Percentiles rank a stretch among this genome's conserved stretches.
phyloP scores from a whole-genome alignment of 2,113 vertebrate species.

The Oreochromis niloticus region DNA sequence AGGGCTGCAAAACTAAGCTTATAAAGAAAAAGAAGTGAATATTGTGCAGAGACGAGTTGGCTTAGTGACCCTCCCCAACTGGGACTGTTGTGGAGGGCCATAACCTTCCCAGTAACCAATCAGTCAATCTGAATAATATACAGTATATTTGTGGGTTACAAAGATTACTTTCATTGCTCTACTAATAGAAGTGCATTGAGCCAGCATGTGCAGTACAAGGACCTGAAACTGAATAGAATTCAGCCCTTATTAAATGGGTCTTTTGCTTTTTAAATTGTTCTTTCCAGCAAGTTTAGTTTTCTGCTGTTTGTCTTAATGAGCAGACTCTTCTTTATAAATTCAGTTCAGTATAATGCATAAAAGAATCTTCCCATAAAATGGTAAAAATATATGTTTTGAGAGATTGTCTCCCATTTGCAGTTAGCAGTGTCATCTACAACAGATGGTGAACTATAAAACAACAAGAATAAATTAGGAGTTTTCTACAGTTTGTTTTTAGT shows the following conservation, averaged over 20 bases:
- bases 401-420: not conserved
- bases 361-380: not conserved
- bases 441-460: not conserved
- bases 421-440: not conserved
- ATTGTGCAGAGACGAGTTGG: accelerated
- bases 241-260: accelerated
- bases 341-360: not conserved
- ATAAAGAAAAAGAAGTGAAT: not conserved
- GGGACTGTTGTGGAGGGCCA: not conserved
- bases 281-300: not conserved
- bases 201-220: accelerated
- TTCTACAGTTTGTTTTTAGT: not conserved
- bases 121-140: accelerated
- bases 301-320: not conserved
- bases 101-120: not conserved
- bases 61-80: not conserved
- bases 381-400: not conserved
- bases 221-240: not conserved
- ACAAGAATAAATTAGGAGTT: not conserved
- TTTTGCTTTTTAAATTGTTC: not conserved
- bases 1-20: accelerated
- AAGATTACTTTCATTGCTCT: not conserved
- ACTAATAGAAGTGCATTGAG: not conserved
- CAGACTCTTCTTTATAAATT: not conserved
- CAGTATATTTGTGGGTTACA: not conserved